Conservation (phyloP, 2,113 vertebrate genomes). For the Shinisaurus crocodilurus region DNA sequence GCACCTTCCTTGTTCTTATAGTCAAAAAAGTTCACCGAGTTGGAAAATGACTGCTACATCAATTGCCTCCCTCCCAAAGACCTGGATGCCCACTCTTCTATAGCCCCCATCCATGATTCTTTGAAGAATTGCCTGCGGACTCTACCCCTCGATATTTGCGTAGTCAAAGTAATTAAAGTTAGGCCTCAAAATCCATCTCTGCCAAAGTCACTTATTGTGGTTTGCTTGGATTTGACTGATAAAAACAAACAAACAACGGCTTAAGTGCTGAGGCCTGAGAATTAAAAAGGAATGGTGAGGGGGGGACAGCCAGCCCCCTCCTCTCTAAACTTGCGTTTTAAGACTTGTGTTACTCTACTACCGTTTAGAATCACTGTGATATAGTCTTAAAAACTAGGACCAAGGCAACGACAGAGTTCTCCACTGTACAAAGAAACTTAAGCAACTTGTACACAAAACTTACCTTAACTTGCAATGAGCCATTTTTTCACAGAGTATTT, state of each 20-base stretch:
- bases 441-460: conserved; percentile 82
- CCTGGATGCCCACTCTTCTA: not conserved
- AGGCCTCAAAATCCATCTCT: conserved; percentile 77
- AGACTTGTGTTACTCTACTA: conserved; percentile 46
- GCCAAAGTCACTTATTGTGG: conserved; percentile 68
- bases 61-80: conserved; percentile 44
- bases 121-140: conserved; percentile 56
- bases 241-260: conserved; percentile 53
- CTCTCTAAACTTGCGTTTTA: conserved; percentile 51
- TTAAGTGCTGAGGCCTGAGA: conserved; percentile 55
- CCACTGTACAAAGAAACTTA: conserved; percentile 77
- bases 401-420: conserved; percentile 55
- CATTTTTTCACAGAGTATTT: conserved; percentile 82
- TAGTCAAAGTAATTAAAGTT: conserved; percentile 78
- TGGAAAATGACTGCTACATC: conserved; percentile 56
- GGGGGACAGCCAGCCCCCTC: too few species aligned
- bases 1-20: conserved; percentile 30
- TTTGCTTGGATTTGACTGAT: conserved; percentile 69
- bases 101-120: conserved; percentile 43
- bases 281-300: conserved; percentile 5
- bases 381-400: conserved; percentile 50
- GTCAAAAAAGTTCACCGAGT: conserved; percentile 56
- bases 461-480: conserved; percentile 86
- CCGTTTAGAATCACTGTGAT: conserved; percentile 58
- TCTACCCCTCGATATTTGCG: conserved; percentile 62